Conservation (phyloP, 2,797 vertebrate genomes). For the Enteromius radiatus region DNA sequence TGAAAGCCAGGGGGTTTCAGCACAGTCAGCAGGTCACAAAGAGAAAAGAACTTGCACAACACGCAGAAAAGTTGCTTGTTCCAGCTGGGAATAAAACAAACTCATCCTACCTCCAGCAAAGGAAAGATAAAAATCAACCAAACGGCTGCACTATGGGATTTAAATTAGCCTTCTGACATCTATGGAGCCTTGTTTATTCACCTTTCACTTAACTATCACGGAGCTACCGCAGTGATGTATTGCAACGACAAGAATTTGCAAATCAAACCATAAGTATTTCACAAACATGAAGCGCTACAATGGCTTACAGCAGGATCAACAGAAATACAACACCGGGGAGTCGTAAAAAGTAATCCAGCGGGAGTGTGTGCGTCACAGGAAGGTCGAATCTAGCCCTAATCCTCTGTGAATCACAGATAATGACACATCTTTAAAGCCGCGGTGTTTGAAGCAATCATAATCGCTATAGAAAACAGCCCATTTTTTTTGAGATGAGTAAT, state of each 20-base stretch:
- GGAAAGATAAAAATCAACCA: neutral
- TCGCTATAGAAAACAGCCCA: constrained; percentile 59
- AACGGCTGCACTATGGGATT: constrained; percentile 10
- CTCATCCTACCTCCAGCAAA: constrained; percentile 11
- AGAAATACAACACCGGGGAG: constrained; percentile 24
- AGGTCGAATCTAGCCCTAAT: constrained; percentile 52
- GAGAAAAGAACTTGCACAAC: constrained; percentile 34
- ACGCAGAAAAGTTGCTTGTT: constrained; percentile 14
- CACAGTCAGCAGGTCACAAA: constrained; percentile 17
- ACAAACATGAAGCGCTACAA: constrained; percentile 24
- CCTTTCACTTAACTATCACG: constrained; percentile 1
- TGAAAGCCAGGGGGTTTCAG: neutral
- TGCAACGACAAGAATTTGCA: neutral
- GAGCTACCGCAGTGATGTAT: neutral
- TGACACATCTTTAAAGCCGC: constrained; percentile 60
- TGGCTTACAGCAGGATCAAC: constrained; percentile 6
- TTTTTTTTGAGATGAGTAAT: constrained; percentile 57
- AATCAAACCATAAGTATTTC: constrained; percentile 19
- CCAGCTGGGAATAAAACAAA: constrained; percentile 49
- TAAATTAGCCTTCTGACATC: constrained; percentile 17
- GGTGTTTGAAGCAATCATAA: constrained; percentile 61
- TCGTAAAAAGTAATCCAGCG: constrained; percentile 24
- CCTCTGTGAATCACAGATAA: constrained; percentile 63
- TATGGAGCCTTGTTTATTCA: constrained; percentile 19
- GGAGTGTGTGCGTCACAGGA: constrained; percentile 41